phyloP scores from a whole-genome alignment of 2,113 vertebrate genomes.

The Pseudorhombus dupliciocellatus region DNA sequence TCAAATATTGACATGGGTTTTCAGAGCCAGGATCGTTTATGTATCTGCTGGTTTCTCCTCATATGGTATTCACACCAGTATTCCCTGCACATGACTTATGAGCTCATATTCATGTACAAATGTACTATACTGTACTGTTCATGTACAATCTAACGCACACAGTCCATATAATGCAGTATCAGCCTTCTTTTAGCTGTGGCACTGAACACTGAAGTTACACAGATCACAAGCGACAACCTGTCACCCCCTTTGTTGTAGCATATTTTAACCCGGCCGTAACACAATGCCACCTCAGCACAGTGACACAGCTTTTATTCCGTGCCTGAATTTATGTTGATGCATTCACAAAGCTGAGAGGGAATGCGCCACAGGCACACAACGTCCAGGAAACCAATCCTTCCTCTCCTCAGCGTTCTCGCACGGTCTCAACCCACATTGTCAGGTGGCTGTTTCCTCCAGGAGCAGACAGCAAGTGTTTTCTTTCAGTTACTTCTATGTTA shows the following conservation, averaged over 20 bases:
- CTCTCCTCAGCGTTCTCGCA: constrained; percentile 33
- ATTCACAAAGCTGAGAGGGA: constrained; percentile 57
- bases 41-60: background rate
- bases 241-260: constrained; percentile 39
- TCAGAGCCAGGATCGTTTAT: background rate
- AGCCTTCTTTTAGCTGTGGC: background rate
- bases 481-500: constrained; percentile 10
- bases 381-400: constrained; percentile 60
- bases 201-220: constrained; percentile 15
- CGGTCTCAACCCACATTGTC: constrained; percentile 20
- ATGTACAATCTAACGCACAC: too few species aligned
- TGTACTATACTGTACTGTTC: too few species aligned
- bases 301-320: constrained; percentile 69
- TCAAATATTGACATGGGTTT: constrained; percentile 1
- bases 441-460: constrained; percentile 31
- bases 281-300: constrained; percentile 53
- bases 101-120: too few species aligned
- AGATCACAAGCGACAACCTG: constrained; percentile 47
- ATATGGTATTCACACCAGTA: too few species aligned
- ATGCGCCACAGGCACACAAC: constrained; percentile 54
- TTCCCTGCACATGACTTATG: too few species aligned
- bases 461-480: constrained; percentile 12
- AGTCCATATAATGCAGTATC: background rate
- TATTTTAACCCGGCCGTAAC: constrained; percentile 51
- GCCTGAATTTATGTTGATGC: constrained; percentile 62